These are phyloP conservation scores for Nilaparvata lugens DNA, from an alignment of 1,140 invertebrate species.

Conservation along the genomic window DNA sequence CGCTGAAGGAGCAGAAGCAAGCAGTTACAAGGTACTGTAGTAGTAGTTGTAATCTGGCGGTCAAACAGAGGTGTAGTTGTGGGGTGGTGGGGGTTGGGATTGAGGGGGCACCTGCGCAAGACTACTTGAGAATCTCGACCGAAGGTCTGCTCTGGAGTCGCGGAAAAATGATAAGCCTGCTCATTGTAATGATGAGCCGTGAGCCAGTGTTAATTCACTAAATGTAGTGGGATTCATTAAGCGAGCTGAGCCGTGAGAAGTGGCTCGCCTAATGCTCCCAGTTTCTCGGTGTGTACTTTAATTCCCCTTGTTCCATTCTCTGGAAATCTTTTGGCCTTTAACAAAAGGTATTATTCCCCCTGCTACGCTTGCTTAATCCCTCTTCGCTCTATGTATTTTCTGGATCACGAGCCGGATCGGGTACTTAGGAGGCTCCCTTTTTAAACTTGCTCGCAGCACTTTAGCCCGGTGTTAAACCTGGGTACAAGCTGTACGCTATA, in stretches of 20 bases:
- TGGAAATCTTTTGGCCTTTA: slow-evolving; percentile 22
- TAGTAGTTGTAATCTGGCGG: no score
- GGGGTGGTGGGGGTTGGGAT: no score
- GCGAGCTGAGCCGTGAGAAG: slow-evolving; percentile 3
- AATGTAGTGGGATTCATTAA: slow-evolving; percentile 15
- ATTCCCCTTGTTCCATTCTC: slow-evolving; percentile 21
- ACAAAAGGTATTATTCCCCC: slow-evolving; percentile 26
- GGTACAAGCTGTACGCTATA: no score
- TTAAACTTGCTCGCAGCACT: slow-evolving; percentile 18
- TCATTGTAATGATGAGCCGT: slow-evolving; percentile 1
- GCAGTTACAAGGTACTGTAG: no score
- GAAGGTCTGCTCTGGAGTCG: not conserved
- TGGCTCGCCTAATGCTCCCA: not conserved
- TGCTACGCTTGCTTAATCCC: slow-evolving; percentile 17
- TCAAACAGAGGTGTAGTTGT: no score
- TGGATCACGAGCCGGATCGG: slow-evolving; percentile 19
- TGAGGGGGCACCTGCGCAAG: no score
- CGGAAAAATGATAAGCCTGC: not conserved
- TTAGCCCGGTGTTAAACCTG: slow-evolving; percentile 19
- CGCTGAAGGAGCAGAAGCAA: no score
- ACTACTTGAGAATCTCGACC: no score
- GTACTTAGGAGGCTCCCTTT: slow-evolving; percentile 9
- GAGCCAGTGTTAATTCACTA: slow-evolving; percentile 2
- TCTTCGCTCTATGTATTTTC: slow-evolving; percentile 25
- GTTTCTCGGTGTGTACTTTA: slow-evolving; percentile 14